These are phyloP conservation scores for Pachyrhynchus sulphureomaculatus DNA, from an alignment of 1,140 invertebrate species.

Conservation along the genomic window DNA sequence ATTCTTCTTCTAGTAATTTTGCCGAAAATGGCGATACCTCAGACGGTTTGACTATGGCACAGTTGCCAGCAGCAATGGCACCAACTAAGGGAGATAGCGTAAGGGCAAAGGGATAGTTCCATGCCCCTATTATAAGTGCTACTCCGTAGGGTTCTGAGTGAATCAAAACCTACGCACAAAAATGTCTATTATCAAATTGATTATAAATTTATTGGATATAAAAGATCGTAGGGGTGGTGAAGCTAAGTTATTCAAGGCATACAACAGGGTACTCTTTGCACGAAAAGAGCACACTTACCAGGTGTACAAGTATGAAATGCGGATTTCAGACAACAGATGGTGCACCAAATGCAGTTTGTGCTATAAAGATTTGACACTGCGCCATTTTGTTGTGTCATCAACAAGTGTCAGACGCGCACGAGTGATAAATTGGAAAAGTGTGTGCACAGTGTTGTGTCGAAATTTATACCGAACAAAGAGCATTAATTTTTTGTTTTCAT, in stretches of 20 bases:
- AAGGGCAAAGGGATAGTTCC: conserved; percentile 96
- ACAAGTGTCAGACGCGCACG: too few relatives aligned
- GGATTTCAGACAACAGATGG: too few relatives aligned
- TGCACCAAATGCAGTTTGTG: too few relatives aligned
- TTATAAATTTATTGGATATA: conserved; percentile 56
- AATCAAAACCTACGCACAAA: conserved; percentile 60
- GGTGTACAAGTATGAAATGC: too few relatives aligned
- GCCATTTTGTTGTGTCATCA: too few relatives aligned
- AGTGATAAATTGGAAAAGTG: too few relatives aligned
- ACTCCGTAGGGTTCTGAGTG: conserved; percentile 77
- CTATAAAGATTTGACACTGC: too few relatives aligned
- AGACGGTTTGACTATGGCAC: conserved; percentile 95
- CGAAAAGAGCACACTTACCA: too few relatives aligned
- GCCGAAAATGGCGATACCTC: conserved; percentile 77
- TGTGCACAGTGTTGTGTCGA: too few relatives aligned
- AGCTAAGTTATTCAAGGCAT: background rate
- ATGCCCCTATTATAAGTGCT: conserved; percentile 88
- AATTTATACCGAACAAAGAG: too few relatives aligned
- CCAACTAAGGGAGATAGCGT: conserved; percentile 65
- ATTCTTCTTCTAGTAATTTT: conserved; percentile 69
- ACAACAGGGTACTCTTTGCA: too few relatives aligned
- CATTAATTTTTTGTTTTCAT: too few relatives aligned
- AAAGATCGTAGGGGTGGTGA: background rate
- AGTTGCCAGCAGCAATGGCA: conserved; percentile 92
- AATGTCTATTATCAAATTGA: conserved; percentile 70